These are phyloP conservation scores for Upupa epops DNA, from an alignment of 2,113 vertebrate species.

Conservation along the genomic window DNA sequence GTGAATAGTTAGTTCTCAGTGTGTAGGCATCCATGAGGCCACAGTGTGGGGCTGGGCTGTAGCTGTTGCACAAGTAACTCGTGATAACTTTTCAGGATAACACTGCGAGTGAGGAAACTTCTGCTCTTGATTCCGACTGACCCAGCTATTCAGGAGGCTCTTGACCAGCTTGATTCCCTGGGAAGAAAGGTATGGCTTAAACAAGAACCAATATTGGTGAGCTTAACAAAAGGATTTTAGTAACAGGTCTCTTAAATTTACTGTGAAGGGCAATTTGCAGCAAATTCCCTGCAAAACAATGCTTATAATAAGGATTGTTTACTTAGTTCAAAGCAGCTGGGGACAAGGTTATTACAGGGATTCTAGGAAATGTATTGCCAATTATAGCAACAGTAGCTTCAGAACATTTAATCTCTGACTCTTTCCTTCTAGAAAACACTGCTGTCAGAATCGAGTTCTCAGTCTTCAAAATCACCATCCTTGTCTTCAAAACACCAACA, in stretches of 20 bases:
- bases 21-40: background rate
- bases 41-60: background rate
- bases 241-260: background rate
- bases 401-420: background rate
- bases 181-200: slow-evolving; percentile 80
- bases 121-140: slow-evolving; percentile 96
- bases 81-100: slow-evolving; percentile 83
- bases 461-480: slow-evolving; percentile 96
- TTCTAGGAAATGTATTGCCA: background rate
- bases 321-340: background rate
- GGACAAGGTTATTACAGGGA: background rate
- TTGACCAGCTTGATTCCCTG: slow-evolving; percentile 86
- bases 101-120: slow-evolving; percentile 92
- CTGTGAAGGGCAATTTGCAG: background rate
- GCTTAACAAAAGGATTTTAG: background rate
- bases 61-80: background rate
- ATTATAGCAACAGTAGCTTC: background rate
- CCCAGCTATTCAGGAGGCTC: slow-evolving; percentile 96
- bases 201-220: background rate
- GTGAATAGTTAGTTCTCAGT: background rate
- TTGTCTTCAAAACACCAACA: slow-evolving; percentile 95
- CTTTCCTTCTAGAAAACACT: slow-evolving; percentile 86
- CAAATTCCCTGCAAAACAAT: background rate
- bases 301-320: background rate
- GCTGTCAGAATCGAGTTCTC: slow-evolving; percentile 86